These are phyloP conservation scores for Synergus itoensis DNA, from an alignment of 2,888 invertebrate genomes.

Conservation along the genomic window DNA sequence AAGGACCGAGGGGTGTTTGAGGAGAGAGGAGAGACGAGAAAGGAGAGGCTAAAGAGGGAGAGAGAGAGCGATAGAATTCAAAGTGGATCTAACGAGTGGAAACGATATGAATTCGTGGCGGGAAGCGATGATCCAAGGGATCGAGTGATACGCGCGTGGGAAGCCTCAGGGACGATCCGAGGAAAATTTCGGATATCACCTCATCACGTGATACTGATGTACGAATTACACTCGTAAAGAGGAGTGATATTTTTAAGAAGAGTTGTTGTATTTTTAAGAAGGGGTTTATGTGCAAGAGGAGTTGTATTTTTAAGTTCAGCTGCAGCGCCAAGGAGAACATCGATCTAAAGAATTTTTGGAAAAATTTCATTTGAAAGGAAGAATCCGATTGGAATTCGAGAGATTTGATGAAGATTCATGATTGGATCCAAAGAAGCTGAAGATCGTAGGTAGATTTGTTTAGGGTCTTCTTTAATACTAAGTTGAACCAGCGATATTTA, in stretches of 20 bases:
- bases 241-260: slow-evolving; percentile 10
- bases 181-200: not conserved
- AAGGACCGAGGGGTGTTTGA: slow-evolving; percentile 13
- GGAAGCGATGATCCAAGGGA: slow-evolving; percentile 42
- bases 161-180: slow-evolving; percentile 40
- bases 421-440: not conserved
- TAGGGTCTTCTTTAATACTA: too few relatives aligned
- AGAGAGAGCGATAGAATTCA: slow-evolving; percentile 32
- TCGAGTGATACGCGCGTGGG: slow-evolving; percentile 39
- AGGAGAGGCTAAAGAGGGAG: slow-evolving; percentile 7
- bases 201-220: not conserved
- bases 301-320: slow-evolving; percentile 10
- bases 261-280: not conserved
- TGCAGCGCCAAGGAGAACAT: slow-evolving; percentile 14
- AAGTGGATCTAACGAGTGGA: slow-evolving; percentile 37
- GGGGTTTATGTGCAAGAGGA: too few relatives aligned
- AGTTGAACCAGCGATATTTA: too few relatives aligned
- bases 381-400: not conserved
- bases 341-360: not conserved
- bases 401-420: not conserved
- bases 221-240: not conserved
- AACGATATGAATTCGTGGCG: slow-evolving; percentile 32
- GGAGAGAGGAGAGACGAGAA: not conserved
- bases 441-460: not conserved
- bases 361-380: not conserved